These are phyloP conservation scores for Neolamprologus ventralis DNA, from an alignment of 2,113 vertebrate genomes.

Conservation along the genomic window DNA sequence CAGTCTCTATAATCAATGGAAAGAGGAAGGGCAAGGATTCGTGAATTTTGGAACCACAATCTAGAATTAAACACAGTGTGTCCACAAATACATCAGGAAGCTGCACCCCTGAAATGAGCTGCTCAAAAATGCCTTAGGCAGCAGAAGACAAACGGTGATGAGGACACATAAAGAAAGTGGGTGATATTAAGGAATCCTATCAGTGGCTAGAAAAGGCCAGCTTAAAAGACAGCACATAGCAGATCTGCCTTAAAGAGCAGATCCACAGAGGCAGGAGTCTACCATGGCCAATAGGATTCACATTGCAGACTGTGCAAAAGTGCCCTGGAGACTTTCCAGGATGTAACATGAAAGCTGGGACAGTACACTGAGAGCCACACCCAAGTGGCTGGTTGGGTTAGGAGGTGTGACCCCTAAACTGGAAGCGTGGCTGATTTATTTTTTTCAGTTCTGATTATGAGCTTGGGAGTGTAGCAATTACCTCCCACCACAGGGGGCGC, in stretches of 20 bases:
- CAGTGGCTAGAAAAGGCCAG: background rate
- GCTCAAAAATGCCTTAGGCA: background rate
- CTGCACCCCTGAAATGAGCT: background rate
- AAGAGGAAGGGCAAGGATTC: background rate
- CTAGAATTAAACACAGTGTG: background rate
- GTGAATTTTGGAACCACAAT: background rate
- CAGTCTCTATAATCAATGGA: background rate
- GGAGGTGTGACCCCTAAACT: background rate
- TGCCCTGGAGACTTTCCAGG: background rate
- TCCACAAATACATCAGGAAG: background rate
- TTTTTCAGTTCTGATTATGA: background rate
- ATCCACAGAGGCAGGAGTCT: background rate
- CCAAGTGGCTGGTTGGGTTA: background rate
- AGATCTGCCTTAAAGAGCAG: background rate
- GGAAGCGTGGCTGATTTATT: background rate
- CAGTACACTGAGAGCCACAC: background rate
- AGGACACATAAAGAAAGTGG: background rate
- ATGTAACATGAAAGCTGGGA: background rate
- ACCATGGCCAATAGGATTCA: background rate
- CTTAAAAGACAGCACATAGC: background rate
- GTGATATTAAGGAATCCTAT: background rate
- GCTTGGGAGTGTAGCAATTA: background rate
- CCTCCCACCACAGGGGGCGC: conserved; percentile 4
- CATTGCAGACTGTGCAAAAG: background rate
- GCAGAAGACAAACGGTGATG: background rate